Conservation (phyloP, 2,113 vertebrate genomes). For the Casuarius casuarius region DNA sequence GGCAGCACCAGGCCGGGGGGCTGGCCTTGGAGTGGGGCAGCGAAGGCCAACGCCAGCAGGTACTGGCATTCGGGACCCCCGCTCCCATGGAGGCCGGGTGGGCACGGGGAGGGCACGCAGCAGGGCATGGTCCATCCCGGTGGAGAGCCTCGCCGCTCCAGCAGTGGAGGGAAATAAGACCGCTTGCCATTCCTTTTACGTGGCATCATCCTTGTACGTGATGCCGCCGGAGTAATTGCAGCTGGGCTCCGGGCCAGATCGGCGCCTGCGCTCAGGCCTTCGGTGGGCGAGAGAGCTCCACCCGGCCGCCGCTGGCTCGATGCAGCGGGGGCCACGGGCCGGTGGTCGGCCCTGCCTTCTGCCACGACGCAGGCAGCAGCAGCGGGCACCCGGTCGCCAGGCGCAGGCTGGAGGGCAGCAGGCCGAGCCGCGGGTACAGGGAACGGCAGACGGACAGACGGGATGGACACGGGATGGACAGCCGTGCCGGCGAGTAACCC, state of each 20-base stretch:
- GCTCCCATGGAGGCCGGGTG: not conserved
- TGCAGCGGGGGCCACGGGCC: accelerated
- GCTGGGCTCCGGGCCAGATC: constrained; percentile 32
- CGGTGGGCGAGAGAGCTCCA: not conserved
- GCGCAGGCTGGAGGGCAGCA: too few relatives aligned
- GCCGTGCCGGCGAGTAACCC: not conserved
- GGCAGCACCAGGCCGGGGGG: not conserved
- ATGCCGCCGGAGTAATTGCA: not conserved
- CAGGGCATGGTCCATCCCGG: not conserved
- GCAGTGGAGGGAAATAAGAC: not conserved
- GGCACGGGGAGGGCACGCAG: accelerated
- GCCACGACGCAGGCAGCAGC: too few relatives aligned
- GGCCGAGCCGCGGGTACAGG: too few relatives aligned
- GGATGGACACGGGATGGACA: too few relatives aligned
- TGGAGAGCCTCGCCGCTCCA: accelerated
- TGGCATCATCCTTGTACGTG: constrained; percentile 3
- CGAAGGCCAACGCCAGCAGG: not conserved
- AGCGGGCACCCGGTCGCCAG: not conserved
- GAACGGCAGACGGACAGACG: too few relatives aligned
- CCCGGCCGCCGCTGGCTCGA: not conserved
- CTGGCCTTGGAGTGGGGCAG: not conserved
- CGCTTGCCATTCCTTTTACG: constrained; percentile 37
- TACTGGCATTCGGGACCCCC: not conserved
- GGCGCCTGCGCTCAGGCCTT: not conserved
- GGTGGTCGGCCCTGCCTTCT: not conserved